Conservation (phyloP, 2,113 vertebrate species). For the Cairina moschata region DNA sequence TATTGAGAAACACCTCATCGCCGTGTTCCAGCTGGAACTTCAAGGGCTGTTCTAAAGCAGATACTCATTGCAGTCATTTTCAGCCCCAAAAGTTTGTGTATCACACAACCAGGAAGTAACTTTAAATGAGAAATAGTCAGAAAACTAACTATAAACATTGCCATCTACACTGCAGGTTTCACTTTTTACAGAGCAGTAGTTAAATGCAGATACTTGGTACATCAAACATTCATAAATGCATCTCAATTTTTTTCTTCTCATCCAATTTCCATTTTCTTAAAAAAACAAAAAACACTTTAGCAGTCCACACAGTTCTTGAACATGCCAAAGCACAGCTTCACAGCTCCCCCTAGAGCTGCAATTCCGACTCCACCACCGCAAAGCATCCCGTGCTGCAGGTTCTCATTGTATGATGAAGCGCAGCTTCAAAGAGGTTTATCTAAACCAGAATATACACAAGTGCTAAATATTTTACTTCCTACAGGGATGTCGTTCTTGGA, state of each 20-base stretch:
- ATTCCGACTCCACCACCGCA: neutral
- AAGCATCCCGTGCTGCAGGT: neutral
- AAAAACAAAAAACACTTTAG: neutral
- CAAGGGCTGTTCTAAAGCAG: neutral
- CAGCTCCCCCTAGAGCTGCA: neutral
- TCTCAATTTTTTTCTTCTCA: neutral
- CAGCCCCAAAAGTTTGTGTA: neutral
- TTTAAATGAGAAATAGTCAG: neutral
- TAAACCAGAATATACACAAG: neutral
- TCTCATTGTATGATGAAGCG: fast-evolving
- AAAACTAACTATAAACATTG: neutral
- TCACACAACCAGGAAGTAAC: neutral
- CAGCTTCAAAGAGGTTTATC: neutral
- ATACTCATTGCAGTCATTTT: neutral
- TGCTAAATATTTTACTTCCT: neutral
- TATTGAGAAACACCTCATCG: neutral
- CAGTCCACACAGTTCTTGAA: neutral
- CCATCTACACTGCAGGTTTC: neutral
- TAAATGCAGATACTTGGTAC: neutral
- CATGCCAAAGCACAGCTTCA: neutral
- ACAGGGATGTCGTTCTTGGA: neutral
- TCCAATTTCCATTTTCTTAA: neutral
- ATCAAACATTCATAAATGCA: neutral
- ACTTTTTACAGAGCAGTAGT: neutral
- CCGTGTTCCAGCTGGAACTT: neutral